These are phyloP conservation scores for Drosophila sulfurigaster DNA, from an alignment of 1,140 invertebrate genomes.

Conservation along the genomic window DNA sequence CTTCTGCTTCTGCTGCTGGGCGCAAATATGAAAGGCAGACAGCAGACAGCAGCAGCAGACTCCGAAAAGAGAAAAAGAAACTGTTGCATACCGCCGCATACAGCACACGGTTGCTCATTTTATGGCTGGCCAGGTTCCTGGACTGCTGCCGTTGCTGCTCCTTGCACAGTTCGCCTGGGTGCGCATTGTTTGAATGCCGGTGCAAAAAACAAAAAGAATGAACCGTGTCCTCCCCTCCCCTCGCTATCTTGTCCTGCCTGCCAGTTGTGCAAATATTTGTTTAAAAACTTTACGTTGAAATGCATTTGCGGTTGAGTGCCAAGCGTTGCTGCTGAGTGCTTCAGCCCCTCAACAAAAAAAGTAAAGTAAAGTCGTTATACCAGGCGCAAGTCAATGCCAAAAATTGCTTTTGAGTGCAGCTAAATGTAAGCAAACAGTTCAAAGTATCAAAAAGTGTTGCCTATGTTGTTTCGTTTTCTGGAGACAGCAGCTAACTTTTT, in stretches of 20 bases:
- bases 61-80: conserved; percentile 38
- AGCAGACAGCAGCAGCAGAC: not conserved
- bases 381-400: conserved; percentile 59
- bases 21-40: conserved; percentile 73
- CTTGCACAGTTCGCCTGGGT: conserved; percentile 47
- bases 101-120: conserved; percentile 80
- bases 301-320: conserved; percentile 82
- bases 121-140: conserved; percentile 65
- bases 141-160: conserved; percentile 32
- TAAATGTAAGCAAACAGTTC: conserved; percentile 51
- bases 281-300: conserved; percentile 84
- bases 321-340: conserved; percentile 53
- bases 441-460: conserved; percentile 45
- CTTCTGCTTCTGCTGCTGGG: conserved; percentile 17
- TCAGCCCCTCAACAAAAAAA: conserved; percentile 29
- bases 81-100: conserved; percentile 77
- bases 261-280: conserved; percentile 83
- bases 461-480: not conserved
- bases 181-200: conserved; percentile 76
- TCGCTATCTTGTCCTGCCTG: conserved; percentile 39
- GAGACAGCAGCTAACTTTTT: not conserved
- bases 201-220: conserved; percentile 40
- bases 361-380: conserved; percentile 21
- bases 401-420: conserved; percentile 75
- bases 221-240: conserved; percentile 21